Evolutionary conservation across 2,113 vertebrate genomes (phyloP).

Genomic region (Archocentrus centrarchus): DNA sequence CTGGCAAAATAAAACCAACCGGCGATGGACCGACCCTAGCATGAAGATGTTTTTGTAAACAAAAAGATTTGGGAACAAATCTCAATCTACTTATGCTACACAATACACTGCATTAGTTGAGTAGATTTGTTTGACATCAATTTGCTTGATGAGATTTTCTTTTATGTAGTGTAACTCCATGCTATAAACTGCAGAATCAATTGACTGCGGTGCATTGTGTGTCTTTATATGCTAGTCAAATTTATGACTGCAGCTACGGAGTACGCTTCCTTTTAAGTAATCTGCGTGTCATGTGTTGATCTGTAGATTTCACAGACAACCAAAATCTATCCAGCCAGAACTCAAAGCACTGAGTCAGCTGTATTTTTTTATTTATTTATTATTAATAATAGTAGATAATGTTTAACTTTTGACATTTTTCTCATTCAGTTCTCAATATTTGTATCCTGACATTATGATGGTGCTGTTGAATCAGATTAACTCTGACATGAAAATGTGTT

Average conservation of each 20-base stretch:
- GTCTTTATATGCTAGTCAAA: not conserved
- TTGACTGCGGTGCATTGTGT: not conserved
- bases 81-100: not conserved
- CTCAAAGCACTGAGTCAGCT: not conserved
- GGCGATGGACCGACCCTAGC: not conserved
- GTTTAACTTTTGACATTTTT: not conserved
- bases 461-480: not conserved
- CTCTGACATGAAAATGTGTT: not conserved
- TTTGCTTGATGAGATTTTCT: not conserved
- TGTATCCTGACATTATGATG: not conserved
- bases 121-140: not conserved
- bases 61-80: not conserved
- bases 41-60: not conserved
- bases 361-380: fast-evolving
- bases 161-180: not conserved
- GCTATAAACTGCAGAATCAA: not conserved
- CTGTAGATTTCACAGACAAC: not conserved
- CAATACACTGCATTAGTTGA: not conserved
- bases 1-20: not conserved
- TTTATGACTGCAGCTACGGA: not conserved
- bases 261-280: not conserved
- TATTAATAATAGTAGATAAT: not conserved
- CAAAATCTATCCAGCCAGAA: not conserved
- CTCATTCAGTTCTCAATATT: not conserved
- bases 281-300: not conserved